phyloP scores from a whole-genome alignment of 2,113 vertebrate species.

The Ceyx melanurus region DNA sequence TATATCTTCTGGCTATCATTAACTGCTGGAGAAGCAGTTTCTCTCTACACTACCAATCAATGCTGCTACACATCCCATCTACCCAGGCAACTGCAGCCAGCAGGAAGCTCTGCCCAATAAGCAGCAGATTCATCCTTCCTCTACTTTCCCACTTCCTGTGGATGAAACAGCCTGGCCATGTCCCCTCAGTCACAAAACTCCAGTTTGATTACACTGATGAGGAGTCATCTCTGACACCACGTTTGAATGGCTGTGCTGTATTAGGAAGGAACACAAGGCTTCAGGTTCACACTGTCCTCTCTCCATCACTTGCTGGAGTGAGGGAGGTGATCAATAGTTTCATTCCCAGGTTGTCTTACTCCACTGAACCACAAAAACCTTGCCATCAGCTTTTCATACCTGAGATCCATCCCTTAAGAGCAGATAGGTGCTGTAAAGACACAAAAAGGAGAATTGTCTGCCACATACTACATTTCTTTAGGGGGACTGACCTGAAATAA shows the following conservation, averaged over 20 bases:
- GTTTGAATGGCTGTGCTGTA: no score
- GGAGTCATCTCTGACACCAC: not conserved
- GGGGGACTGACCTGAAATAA: not conserved
- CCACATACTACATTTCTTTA: not conserved
- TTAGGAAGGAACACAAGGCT: not conserved
- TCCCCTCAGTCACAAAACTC: not conserved
- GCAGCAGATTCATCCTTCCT: not conserved
- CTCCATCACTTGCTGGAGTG: accelerated
- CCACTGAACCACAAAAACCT: not conserved
- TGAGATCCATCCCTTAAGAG: not conserved
- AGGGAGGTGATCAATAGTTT: not conserved
- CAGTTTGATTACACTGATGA: not conserved
- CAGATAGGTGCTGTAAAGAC: not conserved
- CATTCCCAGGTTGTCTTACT: not conserved
- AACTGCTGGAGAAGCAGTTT: not conserved
- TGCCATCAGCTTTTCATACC: not conserved
- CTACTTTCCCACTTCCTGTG: not conserved
- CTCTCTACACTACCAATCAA: not conserved
- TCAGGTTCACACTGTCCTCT: not conserved
- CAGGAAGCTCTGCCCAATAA: not conserved
- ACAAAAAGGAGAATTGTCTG: not conserved
- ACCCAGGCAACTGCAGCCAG: not conserved
- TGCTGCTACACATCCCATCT: not conserved
- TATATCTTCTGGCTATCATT: not conserved
- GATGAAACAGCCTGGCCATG: not conserved